Evolutionary conservation across 1,140 invertebrate genomes (phyloP), one percentile per base, ranked within the genome.

Genomic region (Steinernema feltiae): DNA sequence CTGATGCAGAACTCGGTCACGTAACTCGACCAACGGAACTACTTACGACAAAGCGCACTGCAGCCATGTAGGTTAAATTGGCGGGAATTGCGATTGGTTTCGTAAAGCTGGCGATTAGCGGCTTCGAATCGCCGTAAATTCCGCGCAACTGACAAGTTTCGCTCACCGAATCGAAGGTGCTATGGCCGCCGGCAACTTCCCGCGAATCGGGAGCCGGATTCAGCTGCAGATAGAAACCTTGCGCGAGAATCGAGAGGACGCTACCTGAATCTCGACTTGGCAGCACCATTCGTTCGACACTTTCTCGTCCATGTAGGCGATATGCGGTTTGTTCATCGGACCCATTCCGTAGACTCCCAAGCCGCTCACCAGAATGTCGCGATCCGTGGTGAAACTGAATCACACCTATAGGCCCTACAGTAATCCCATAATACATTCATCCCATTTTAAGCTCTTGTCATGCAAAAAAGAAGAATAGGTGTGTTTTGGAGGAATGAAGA

Each of bases 341-440:
- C 53, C 53, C 53, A 63, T 63, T 12, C 53, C 53, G 53, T 63
- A 63, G 15, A 63, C 53, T 3, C 53, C 53, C 53, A 63, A 27
- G 24, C 15, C 53, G 53, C 53, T 63, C 12, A 63, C 53, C 53
- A 63, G 24, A 63, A 63, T 63, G 24, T 63, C 53, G 2, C 53
- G 53, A 21, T 63, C 53, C 12, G 53, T 63, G 53, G 53, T 63
- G 53, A 63, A 63, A 27, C 53, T 63, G 53, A 63, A 63, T n/a
- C 7, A 27, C 3, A 3, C 53, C 53, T 7, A n/a, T 63, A 46
- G n/a, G 7, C n/a, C 24, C 7, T 63, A 63, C 12, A 27, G 12
- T 15, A 63, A 63, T 21, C 53, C 53, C 24, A 63, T 17, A 63
- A 63, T 63, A 27, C 24, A 15, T 15, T 63, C 53, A 15, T 63